phyloP scores from a whole-genome alignment of 2,888 invertebrate species.

The Hydropsyche betteni region DNA sequence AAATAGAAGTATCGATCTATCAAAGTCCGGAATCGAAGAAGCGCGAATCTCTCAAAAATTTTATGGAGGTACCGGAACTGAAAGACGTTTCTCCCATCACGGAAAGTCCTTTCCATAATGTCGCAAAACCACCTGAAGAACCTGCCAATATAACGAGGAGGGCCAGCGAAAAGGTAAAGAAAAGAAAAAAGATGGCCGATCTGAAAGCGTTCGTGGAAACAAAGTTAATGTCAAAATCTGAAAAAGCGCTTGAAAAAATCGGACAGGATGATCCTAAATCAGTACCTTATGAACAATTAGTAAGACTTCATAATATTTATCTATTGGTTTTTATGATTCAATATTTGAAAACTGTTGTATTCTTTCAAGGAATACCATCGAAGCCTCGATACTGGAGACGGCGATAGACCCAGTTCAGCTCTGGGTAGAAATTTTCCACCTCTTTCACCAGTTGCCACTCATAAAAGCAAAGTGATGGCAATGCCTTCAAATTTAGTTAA shows the following conservation, averaged over 20 bases:
- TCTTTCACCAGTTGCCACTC: conserved; percentile 64
- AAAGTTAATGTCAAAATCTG: conserved; percentile 88
- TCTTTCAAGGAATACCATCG: conserved; percentile 78
- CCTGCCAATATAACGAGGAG: conserved; percentile 65
- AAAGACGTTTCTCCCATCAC: conserved; percentile 73
- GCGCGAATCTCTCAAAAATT: conserved; percentile 74
- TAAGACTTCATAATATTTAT: conserved; percentile 66
- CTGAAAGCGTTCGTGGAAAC: conserved; percentile 91
- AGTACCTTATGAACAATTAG: conserved; percentile 68
- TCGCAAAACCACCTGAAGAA: conserved; percentile 59
- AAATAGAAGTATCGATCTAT: conserved; percentile 88
- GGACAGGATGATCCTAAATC: conserved; percentile 78
- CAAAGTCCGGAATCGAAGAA: conserved; percentile 78
- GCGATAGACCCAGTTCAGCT: conserved; percentile 76
- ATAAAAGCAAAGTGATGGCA: conserved; percentile 61
- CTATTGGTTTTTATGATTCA: not conserved
- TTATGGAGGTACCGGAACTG: conserved; percentile 80
- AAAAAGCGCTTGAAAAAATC: conserved; percentile 89
- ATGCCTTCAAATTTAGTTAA: conserved; percentile 80
- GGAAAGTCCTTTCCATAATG: conserved; percentile 62
- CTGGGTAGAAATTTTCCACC: conserved; percentile 73
- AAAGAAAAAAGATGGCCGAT: conserved; percentile 91
- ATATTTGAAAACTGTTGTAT: not conserved
- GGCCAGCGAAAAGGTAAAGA: conserved; percentile 84
- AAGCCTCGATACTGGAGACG: conserved; percentile 83